A percentile compares a stretch with the other conserved stretches of the same genome.
Conservation (phyloP, 2,888 invertebrate genomes). For the Apamea anceps region DNA sequence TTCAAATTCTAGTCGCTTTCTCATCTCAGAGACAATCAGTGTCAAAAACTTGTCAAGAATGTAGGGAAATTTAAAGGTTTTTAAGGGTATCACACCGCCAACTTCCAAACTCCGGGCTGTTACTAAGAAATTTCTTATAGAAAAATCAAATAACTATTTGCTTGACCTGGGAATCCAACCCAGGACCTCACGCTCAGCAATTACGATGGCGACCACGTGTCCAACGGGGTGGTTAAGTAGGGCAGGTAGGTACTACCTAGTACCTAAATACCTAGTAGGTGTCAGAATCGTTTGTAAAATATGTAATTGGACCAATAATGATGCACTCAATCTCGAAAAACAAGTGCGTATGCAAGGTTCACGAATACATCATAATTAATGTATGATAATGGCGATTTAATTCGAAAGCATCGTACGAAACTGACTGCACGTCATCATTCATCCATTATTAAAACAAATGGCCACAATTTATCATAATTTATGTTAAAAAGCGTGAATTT, state of each 20-base stretch:
- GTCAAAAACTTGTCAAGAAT: too few species aligned
- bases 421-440: slow-evolving; percentile 41
- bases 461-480: slow-evolving; percentile 61
- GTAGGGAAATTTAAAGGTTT: too few species aligned
- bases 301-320: background rate
- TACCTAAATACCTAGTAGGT: background rate
- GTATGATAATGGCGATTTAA: slow-evolving; percentile 45
- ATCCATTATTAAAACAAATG: slow-evolving; percentile 57
- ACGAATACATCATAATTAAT: slow-evolving; percentile 31
- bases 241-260: background rate
- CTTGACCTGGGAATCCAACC: background rate
- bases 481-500: slow-evolving; percentile 52
- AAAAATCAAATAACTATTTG: background rate
- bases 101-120: background rate
- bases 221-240: background rate
- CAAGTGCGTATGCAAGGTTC: background rate
- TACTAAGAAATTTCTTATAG: background rate
- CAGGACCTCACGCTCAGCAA: background rate
- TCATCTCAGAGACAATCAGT: too few species aligned
- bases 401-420: slow-evolving; percentile 33
- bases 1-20: too few species aligned
- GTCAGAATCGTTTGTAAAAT: background rate
- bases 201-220: background rate
- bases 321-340: background rate
- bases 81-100: background rate